phyloP scores from a whole-genome alignment of 2,113 vertebrate species.

The Platichthys flesus region DNA sequence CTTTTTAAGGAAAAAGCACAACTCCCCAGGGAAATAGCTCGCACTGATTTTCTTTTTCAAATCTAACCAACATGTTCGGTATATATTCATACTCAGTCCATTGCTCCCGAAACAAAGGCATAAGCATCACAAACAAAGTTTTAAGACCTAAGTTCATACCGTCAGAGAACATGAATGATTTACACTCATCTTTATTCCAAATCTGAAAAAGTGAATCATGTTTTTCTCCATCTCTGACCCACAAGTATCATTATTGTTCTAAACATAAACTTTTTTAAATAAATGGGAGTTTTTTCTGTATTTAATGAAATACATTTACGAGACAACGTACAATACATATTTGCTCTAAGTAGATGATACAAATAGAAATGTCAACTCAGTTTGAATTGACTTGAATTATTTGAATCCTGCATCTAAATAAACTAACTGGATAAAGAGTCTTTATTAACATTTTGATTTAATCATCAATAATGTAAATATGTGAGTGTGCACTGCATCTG shows the following conservation, averaged over 20 bases:
- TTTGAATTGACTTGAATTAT: neutral
- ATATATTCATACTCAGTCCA: slow-evolving; percentile 21
- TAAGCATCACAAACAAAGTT: slow-evolving; percentile 10
- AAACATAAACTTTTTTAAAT: slow-evolving; percentile 4
- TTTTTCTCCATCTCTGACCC: neutral
- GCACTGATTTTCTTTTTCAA: slow-evolving; percentile 6
- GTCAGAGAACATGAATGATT: slow-evolving; percentile 2
- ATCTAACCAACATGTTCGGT: neutral
- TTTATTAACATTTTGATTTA: no score
- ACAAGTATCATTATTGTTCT: neutral
- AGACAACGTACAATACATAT: no score
- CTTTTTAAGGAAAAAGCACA: slow-evolving; percentile 51
- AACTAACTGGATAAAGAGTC: no score
- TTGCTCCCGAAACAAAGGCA: slow-evolving; percentile 6
- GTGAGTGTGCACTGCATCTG: neutral
- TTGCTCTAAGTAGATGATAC: no score
- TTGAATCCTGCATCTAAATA: no score
- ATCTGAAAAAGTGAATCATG: neutral
- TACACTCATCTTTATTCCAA: neutral
- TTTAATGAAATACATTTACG: no score
- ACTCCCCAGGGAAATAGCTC: slow-evolving; percentile 48
- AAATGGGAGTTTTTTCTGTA: neutral
- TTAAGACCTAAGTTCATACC: neutral
- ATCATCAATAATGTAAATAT: neutral
- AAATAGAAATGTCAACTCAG: no score